Conservation (phyloP, 2,888 invertebrate genomes). For the Troides helena region DNA sequence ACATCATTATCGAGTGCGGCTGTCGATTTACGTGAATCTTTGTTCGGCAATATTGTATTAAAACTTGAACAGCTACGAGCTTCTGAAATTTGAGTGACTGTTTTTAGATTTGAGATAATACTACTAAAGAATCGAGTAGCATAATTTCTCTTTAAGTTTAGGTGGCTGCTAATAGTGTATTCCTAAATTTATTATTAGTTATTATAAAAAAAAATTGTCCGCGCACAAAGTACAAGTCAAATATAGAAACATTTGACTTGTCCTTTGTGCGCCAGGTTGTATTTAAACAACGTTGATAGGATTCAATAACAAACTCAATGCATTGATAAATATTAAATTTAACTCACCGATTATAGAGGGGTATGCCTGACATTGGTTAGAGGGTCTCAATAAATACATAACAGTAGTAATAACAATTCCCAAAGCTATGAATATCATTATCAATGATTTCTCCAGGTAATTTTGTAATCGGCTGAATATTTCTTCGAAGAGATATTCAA, state of each 20-base stretch:
- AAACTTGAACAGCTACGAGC: slow-evolving; percentile 6
- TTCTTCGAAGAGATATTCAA: slow-evolving; percentile 57
- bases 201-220: too few relatives aligned
- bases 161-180: too few relatives aligned
- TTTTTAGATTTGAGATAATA: too few relatives aligned
- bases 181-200: too few relatives aligned
- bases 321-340: neutral
- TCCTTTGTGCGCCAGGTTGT: too few relatives aligned
- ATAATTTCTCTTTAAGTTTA: too few relatives aligned
- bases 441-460: slow-evolving; percentile 51
- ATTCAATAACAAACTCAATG: too few relatives aligned
- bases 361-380: slow-evolving; percentile 29
- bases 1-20: neutral
- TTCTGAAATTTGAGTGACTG: slow-evolving; percentile 13
- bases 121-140: too few relatives aligned
- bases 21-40: slow-evolving; percentile 1
- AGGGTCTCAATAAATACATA: slow-evolving; percentile 45
- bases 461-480: slow-evolving; percentile 54
- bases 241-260: too few relatives aligned
- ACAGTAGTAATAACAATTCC: slow-evolving; percentile 47
- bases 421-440: slow-evolving; percentile 49
- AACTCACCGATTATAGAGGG: slow-evolving; percentile 15
- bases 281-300: too few relatives aligned
- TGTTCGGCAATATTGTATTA: slow-evolving; percentile 2
- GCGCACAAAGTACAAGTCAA: too few relatives aligned